Conservation (phyloP, 2,113 vertebrate genomes). For the Chelonoidis abingdonii region DNA sequence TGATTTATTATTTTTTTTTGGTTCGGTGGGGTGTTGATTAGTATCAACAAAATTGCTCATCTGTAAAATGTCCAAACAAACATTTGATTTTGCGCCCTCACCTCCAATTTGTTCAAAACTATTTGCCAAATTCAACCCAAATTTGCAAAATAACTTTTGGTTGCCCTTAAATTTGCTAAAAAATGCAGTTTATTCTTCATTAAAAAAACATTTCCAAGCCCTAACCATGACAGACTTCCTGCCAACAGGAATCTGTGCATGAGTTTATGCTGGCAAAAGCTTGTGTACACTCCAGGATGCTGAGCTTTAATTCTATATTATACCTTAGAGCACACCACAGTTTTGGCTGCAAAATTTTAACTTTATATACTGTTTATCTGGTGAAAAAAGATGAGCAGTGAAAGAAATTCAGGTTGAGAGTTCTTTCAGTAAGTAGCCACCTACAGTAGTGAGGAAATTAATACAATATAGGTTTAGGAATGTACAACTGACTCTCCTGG, state of each 20-base stretch:
- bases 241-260: not conserved
- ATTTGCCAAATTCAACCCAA: too few species aligned
- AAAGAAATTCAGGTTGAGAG: not conserved
- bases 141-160: too few species aligned
- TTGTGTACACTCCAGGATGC: not conserved
- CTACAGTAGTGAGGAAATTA: not conserved
- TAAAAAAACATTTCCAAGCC: too few species aligned
- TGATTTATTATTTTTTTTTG: too few species aligned
- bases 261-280: not conserved
- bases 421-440: not conserved
- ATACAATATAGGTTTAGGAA: not conserved
- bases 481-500: not conserved
- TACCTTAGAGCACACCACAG: not conserved
- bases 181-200: too few species aligned
- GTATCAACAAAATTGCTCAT: too few species aligned
- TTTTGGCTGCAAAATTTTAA: not conserved
- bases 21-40: too few species aligned
- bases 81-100: too few species aligned
- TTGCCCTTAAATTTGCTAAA: too few species aligned
- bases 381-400: not conserved
- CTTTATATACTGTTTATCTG: not conserved
- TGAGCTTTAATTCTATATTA: not conserved
- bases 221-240: not conserved
- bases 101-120: too few species aligned
- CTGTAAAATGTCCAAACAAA: too few species aligned